Percentiles rank a stretch among this genome's conserved stretches.
Evolutionary conservation across 2,888 invertebrate genomes (phyloP).

Genomic region (Geophilus truncorum): DNA sequence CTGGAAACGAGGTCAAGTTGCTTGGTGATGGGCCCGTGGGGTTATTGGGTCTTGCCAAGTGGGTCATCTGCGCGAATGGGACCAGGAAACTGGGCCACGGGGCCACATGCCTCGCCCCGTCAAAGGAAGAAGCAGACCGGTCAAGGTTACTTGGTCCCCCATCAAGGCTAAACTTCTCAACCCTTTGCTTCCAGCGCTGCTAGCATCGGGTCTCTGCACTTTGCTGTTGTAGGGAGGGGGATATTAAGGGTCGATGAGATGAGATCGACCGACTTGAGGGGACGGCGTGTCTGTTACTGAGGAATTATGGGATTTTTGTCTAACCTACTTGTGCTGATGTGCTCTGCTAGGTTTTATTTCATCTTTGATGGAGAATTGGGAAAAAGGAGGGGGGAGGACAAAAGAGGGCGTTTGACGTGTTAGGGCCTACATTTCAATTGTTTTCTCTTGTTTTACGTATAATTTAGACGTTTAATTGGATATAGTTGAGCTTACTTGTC

Average conservation of each 20-base stretch:
- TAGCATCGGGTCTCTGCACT: not conserved
- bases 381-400: too few relatives aligned
- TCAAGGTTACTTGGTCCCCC: not conserved
- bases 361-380: too few relatives aligned
- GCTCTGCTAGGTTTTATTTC: too few relatives aligned
- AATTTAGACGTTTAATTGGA: too few relatives aligned
- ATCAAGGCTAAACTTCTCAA: not conserved
- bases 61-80: not conserved
- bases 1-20: not conserved
- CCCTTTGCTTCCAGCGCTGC: not conserved
- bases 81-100: constrained; percentile 22
- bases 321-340: too few relatives aligned
- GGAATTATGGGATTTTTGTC: too few relatives aligned
- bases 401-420: too few relatives aligned
- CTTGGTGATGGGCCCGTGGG: not conserved
- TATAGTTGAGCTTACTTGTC: too few relatives aligned
- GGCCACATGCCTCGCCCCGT: not conserved
- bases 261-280: too few relatives aligned
- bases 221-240: not conserved
- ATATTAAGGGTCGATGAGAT: not conserved
- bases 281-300: too few relatives aligned
- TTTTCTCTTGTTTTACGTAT: too few relatives aligned
- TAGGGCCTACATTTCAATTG: too few relatives aligned
- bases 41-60: not conserved
- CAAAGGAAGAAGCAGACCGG: not conserved